Percentiles rank a stretch among this genome's conserved stretches.
phyloP scores from a whole-genome alignment of 2,797 vertebrate species.

The Acrocephalus scirpaceus region DNA sequence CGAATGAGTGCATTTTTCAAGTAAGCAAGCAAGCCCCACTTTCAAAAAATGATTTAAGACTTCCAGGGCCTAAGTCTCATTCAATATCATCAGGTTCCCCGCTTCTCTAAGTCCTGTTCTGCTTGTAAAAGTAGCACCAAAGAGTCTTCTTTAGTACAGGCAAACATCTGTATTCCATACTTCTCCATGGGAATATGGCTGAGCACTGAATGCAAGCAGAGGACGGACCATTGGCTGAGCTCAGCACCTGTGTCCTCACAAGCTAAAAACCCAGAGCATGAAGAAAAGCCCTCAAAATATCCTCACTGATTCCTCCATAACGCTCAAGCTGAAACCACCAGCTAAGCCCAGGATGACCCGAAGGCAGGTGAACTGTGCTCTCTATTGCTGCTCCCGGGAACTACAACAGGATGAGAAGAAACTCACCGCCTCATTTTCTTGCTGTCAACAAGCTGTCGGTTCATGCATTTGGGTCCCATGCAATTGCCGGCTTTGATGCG shows the following conservation, averaged over 20 bases:
- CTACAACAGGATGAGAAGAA: not conserved
- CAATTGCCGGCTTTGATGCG: constrained; percentile 60
- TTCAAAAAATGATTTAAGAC: not conserved
- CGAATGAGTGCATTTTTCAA: not conserved
- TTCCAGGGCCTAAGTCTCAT: not conserved
- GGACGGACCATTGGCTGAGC: not conserved
- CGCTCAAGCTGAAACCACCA: not conserved
- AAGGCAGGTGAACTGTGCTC: constrained; percentile 32
- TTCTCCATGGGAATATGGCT: not conserved
- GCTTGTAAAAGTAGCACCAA: not conserved
- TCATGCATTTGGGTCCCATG: constrained; percentile 69
- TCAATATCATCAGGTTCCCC: not conserved
- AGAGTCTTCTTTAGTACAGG: not conserved
- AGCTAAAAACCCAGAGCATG: not conserved
- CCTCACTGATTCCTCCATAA: not conserved
- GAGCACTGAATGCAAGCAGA: fast-evolving
- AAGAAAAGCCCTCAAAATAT: not conserved
- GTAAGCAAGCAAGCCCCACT: not conserved
- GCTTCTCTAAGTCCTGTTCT: not conserved
- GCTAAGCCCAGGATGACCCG: not conserved
- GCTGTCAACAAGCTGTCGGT: constrained; percentile 67
- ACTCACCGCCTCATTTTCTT: constrained; percentile 83
- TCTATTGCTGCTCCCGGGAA: not conserved
- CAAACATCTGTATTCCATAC: not conserved
- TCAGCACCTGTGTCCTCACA: not conserved